Evolutionary conservation across 2,888 invertebrate species (phyloP).

Genomic region (Melieria omissa): DNA sequence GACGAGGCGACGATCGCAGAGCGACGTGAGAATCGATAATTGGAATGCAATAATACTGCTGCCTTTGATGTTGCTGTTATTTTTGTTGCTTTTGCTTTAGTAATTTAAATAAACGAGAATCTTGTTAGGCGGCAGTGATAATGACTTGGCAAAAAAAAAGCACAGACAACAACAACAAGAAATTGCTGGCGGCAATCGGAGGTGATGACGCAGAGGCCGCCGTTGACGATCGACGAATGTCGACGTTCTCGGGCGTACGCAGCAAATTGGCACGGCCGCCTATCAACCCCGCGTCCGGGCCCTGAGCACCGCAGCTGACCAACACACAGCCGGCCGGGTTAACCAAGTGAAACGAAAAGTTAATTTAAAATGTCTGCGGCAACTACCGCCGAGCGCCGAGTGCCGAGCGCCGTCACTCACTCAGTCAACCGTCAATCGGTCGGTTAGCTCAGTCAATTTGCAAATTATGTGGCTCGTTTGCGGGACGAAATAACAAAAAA

Average conservation of each 20-base stretch:
- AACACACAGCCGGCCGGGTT: conserved; percentile 11
- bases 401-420: conserved; percentile 11
- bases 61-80: background rate
- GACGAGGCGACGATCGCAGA: background rate
- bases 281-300: no score
- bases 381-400: background rate
- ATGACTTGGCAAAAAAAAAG: conserved; percentile 8
- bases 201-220: conserved; percentile 17
- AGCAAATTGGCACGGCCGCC: no score
- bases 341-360: conserved; percentile 42
- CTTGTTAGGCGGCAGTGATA: conserved; percentile 33
- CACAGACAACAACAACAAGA: no score
- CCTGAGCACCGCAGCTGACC: background rate
- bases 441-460: conserved; percentile 34
- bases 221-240: background rate
- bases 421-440: conserved; percentile 17
- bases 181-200: conserved; percentile 24
- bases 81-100: conserved; percentile 4
- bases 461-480: conserved; percentile 35
- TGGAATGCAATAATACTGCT: conserved; percentile 26
- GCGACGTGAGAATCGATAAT: conserved; percentile 22
- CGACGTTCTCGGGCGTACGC: background rate
- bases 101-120: conserved; percentile 36
- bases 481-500: conserved; percentile 21
- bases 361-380: conserved; percentile 38